Percentiles rank a stretch among this genome's conserved stretches.
phyloP scores from a whole-genome alignment of 2,888 invertebrate genomes.

The Keiferia lycopersicella region DNA sequence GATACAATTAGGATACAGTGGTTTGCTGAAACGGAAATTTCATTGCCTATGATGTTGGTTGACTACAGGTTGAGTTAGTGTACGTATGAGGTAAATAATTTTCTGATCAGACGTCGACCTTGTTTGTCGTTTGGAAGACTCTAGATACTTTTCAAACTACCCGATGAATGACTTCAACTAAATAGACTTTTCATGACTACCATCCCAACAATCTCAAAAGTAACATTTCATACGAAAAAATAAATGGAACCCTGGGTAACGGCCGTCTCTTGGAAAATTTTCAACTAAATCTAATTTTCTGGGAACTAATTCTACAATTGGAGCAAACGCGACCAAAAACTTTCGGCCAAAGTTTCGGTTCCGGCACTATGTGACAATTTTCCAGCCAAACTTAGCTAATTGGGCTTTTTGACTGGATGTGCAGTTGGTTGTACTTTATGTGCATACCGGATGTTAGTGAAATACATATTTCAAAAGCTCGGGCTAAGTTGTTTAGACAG shows the following conservation, averaged over 20 bases:
- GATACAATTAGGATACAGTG: too few species aligned
- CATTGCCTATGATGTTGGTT: too few species aligned
- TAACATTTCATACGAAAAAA: constrained; percentile 9
- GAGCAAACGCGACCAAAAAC: constrained; percentile 50
- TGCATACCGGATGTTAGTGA: not conserved
- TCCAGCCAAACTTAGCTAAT: constrained; percentile 44
- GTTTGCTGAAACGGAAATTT: too few species aligned
- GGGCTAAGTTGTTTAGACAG: not conserved
- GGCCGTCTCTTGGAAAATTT: constrained; percentile 18
- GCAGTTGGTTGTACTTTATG: constrained; percentile 26
- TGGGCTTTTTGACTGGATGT: constrained; percentile 41
- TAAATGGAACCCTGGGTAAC: not conserved
- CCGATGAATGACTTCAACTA: too few species aligned
- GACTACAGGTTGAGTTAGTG: too few species aligned
- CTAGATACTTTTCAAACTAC: too few species aligned
- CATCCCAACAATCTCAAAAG: not conserved
- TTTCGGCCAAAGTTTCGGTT: constrained; percentile 48
- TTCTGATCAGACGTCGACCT: too few species aligned
- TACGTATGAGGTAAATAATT: too few species aligned
- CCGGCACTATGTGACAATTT: constrained; percentile 47
- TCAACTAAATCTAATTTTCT: constrained; percentile 24
- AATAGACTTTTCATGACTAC: too few species aligned
- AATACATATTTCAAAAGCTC: not conserved
- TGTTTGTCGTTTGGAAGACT: too few species aligned
- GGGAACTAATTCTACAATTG: constrained; percentile 43